Base-by-base conservation (phyloP, 2,113 vertebrate species). In the Girardinichthys multiradiatus region DNA sequence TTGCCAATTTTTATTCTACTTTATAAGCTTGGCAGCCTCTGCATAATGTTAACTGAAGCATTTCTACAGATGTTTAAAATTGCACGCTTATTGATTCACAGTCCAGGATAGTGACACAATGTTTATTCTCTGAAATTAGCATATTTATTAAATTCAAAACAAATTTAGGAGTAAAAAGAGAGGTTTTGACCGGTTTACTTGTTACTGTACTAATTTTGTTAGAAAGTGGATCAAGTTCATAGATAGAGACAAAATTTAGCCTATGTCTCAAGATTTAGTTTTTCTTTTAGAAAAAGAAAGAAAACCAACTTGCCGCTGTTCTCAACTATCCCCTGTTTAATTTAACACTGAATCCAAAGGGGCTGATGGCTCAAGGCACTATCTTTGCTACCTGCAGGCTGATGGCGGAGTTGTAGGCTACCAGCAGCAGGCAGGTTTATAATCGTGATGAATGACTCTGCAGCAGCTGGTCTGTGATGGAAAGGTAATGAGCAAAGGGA, bases 401-500 rank as follows among this genome's bases (percentile, higher is more conserved):
- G 90, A 89, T 90, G 91, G 89, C 77, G 57, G 83, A 92, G 86
- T 89, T 92, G 88, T 83, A 88, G 81, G 79, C 88, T 84, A 83
- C 85, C 68, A 70, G 30, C 89, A 88, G 80, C 45, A 57, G 85
- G 91, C 92, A 79, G 91, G 85, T 93, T 95, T 93, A 92, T 93
- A 93, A 91, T 92, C 91, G 93, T 95, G 94, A 92, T 94, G 86
- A 72, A 90, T 92, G 82, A 79, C 84, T 88, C 89, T 79, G 88
- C 92, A 94, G 93, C 92, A 94, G 92, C 91, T 92, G 93, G 92
- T 94, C 94, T 94, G 94, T 92, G 91, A 95, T 95, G 93, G 94
- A 94, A 94, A 95, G 93, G 93, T 94, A 95, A 96, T 94, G 94
- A 96, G 94, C 92, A 87, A 80, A 68, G 82, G 91, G 95, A 95